Conservation (phyloP, 2,888 invertebrate species). For the Cabera pusaria region DNA sequence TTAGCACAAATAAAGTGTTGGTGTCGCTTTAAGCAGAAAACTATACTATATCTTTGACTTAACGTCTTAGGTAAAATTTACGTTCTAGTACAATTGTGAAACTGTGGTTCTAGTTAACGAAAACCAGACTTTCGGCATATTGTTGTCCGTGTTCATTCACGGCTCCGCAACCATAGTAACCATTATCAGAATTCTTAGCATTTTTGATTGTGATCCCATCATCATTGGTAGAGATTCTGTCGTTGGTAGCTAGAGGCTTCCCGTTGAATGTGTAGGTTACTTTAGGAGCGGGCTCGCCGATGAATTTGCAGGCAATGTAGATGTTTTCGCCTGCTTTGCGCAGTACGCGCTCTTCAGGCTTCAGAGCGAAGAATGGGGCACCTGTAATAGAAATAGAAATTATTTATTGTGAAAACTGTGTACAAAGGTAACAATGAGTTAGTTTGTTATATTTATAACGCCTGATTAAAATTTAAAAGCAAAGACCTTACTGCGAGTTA, state of each 20-base stretch:
- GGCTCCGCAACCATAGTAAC: conserved; percentile 65
- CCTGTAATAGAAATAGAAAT: conserved; percentile 52
- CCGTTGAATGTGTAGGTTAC: conserved; percentile 56
- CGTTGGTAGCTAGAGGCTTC: conserved; percentile 37
- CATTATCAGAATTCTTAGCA: conserved; percentile 48
- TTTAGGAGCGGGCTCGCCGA: conserved; percentile 47
- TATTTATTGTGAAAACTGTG: no score
- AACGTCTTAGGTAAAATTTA: no score
- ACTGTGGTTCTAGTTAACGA: conserved; percentile 10
- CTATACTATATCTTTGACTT: no score
- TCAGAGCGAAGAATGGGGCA: conserved; percentile 46
- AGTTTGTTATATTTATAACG: no score
- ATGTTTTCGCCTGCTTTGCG: conserved; percentile 50
- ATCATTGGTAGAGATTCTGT: conserved; percentile 32
- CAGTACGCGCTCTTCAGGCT: conserved; percentile 39
- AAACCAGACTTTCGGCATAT: conserved; percentile 45
- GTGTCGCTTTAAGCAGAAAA: no score
- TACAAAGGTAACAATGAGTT: conserved; percentile 3
- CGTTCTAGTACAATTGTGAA: no score
- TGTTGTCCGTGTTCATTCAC: conserved; percentile 50
- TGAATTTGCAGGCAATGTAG: conserved; percentile 52
- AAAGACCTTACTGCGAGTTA: no score
- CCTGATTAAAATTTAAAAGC: no score
- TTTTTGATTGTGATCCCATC: conserved; percentile 52
- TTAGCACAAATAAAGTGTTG: no score